These are phyloP conservation scores for Amia ocellicauda DNA, from an alignment of 2,113 vertebrate species.

Conservation along the genomic window DNA sequence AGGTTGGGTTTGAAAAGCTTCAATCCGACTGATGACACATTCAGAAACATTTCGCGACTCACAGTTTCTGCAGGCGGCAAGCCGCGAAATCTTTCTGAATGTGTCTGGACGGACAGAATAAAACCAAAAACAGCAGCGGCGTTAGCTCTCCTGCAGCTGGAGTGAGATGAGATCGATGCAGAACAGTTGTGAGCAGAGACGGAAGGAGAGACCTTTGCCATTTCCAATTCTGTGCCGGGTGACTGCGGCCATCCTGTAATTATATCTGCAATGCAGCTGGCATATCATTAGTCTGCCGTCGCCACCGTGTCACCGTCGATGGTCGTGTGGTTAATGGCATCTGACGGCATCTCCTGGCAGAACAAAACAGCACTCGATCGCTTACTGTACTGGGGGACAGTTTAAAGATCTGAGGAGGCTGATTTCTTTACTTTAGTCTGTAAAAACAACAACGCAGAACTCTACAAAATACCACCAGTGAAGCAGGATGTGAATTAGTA, in stretches of 20 bases:
- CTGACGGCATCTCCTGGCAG: conserved; percentile 15
- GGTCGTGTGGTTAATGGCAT: conserved; percentile 16
- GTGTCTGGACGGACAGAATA: no score
- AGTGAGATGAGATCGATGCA: neutral
- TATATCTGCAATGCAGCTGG: conserved; percentile 49
- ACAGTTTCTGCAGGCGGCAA: no score
- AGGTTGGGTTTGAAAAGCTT: neutral
- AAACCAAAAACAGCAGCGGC: no score
- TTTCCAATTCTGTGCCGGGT: neutral
- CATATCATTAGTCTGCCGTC: conserved; percentile 26
- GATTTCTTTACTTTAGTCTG: neutral
- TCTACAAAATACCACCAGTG: no score
- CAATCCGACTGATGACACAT: no score
- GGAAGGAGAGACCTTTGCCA: conserved; percentile 1
- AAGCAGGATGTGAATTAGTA: no score
- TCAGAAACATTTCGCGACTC: conserved; percentile 17
- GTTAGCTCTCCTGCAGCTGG: no score
- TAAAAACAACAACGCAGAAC: no score
- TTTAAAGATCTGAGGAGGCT: conserved; percentile 8
- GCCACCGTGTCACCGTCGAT: conserved; percentile 21
- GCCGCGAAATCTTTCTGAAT: no score
- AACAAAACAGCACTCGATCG: conserved; percentile 6
- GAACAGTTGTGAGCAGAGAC: neutral
- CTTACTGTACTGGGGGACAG: neutral
- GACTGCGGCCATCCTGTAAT: conserved; percentile 26